Base-by-base conservation (phyloP, 53 echinoderm and acorn worm genomes). In the Arbacia lixula region DNA sequence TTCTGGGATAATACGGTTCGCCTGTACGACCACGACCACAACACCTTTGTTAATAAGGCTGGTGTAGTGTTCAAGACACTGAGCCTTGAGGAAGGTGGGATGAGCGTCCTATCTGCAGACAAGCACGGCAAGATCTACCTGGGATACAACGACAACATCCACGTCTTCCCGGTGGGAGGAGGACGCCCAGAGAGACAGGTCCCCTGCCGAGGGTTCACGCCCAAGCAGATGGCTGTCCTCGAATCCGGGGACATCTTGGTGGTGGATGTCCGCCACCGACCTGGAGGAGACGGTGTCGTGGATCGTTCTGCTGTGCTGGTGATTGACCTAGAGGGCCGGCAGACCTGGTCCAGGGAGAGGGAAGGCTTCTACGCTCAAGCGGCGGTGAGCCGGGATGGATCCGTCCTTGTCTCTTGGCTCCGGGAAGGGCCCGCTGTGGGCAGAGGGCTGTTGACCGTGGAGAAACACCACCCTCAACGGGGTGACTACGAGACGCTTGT, bases 21-120 rank as follows among this genome's bases (percentile, higher is more conserved):
- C 17, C 69, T 69, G 14, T 69, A 69, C 69, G n/a, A n/a, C n/a
- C n/a, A n/a, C n/a, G n/a, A n/a, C n/a, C n/a, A n/a, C n/a, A 28
- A 42, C 28, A 27, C 69, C 14, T 14, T 4, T 39, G 43, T 40
- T 29, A 19, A 27, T 27, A 1, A 16, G 3, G 41, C 29, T 43
- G 16, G 17, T 28, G 69, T 27, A 2, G 43, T 4, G 8, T 69
- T 43, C 25, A 28, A 41, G 43, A 27, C 69, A 29, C 27, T 39
- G 25, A 43, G 46, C 17, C 12, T 43, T 69, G 69, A 69, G 43
- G 69, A 69, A 42, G 69, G 69, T 36, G 43, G 69, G 5, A 14
- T 26, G 14, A 43, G 46, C 29, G 43, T 69, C 14, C 42, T 69
- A 25, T 2, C 69, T 21, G 43, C 41, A 0, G 28, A 43, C 42